A percentile compares a stretch with the other conserved stretches of the same genome.
phyloP scores from a whole-genome alignment of 2,113 vertebrate species.

The Melanerpes formicivorus region DNA sequence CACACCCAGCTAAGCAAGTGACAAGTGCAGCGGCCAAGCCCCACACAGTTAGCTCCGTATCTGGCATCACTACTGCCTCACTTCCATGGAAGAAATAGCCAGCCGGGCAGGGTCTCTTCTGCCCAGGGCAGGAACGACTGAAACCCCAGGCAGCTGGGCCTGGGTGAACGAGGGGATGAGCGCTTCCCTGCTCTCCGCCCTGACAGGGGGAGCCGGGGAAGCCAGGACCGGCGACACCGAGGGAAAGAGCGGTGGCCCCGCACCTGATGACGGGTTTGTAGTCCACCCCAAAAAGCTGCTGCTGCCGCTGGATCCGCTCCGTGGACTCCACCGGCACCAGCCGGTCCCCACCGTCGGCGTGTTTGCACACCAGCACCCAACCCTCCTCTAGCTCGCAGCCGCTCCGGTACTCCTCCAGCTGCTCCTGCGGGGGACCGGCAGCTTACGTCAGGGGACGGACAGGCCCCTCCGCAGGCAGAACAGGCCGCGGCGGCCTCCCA shows the following conservation, averaged over 20 bases:
- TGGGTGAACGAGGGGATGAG: accelerated
- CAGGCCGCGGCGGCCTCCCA: not conserved
- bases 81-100: not conserved
- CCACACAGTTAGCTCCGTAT: not conserved
- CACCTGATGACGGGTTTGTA: conserved; percentile 90
- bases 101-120: not conserved
- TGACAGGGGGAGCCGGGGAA: too few species aligned
- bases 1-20: not conserved
- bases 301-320: conserved; percentile 87
- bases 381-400: conserved; percentile 89
- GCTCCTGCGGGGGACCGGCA: conserved; percentile 79
- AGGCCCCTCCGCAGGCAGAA: not conserved
- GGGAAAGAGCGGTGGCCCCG: not conserved
- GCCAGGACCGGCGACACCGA: not conserved
- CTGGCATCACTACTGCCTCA: not conserved
- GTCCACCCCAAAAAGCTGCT: conserved; percentile 93
- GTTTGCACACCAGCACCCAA: conserved; percentile 93
- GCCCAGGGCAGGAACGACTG: not conserved
- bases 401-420: conserved; percentile 88
- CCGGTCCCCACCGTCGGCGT: conserved; percentile 90
- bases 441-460: not conserved
- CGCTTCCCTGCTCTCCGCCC: not conserved
- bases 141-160: accelerated
- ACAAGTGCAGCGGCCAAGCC: not conserved
- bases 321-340: conserved; percentile 92